Percentiles rank a stretch among this genome's conserved stretches.
Conservation (phyloP, 2,113 vertebrate genomes). For the Rhipidura dahli region DNA sequence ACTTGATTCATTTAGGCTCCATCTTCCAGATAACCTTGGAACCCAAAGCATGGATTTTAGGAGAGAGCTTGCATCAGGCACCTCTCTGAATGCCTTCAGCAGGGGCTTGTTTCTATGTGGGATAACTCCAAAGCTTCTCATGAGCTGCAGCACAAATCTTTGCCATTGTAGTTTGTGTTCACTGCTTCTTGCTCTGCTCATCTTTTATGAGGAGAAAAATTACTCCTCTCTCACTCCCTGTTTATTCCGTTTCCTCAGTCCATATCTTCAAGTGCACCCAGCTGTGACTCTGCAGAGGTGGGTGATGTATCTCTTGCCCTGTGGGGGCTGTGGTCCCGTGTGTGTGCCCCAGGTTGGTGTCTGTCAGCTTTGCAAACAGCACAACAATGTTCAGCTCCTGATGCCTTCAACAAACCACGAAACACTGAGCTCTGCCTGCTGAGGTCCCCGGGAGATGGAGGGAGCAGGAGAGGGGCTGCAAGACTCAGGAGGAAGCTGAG, state of each 20-base stretch:
- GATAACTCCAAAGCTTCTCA: not conserved
- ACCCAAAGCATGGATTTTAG: not conserved
- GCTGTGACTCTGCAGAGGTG: not conserved
- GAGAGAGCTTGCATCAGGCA: not conserved
- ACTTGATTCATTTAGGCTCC: not conserved
- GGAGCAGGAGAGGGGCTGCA: not conserved
- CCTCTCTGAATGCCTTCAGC: not conserved
- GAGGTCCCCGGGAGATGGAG: not conserved
- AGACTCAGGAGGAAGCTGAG: not conserved
- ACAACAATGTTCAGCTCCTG: not conserved
- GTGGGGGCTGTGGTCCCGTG: not conserved
- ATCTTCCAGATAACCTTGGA: not conserved
- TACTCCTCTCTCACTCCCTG: fast-evolving
- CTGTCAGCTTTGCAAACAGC: not conserved
- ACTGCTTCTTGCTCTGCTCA: not conserved
- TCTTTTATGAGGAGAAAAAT: not conserved
- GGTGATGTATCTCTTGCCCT: not conserved
- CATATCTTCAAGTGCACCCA: not conserved
- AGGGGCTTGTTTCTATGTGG: not conserved
- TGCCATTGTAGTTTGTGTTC: not conserved
- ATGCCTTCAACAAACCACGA: fast-evolving
- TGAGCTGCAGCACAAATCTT: not conserved
- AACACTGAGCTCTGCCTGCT: not conserved
- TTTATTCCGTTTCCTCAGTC: not conserved
- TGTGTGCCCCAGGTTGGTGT: fast-evolving